A percentile compares a stretch with the other conserved stretches of the same genome.
Conservation (phyloP, 2,888 invertebrate species). For the Parascotia fuliginaria region DNA sequence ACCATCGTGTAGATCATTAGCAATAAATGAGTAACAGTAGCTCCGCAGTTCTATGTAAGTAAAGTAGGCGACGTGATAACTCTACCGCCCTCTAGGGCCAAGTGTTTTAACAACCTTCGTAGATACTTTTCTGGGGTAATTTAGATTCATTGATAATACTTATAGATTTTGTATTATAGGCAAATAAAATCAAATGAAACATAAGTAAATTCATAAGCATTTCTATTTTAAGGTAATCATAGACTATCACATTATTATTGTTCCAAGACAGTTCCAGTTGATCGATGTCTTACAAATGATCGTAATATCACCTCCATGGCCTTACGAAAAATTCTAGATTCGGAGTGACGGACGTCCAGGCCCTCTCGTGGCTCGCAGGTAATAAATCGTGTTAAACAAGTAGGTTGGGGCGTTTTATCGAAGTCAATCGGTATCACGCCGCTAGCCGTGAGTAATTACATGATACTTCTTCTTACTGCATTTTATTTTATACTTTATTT, state of each 20-base stretch:
- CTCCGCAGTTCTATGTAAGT: no score
- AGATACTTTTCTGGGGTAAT: no score
- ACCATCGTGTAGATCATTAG: no score
- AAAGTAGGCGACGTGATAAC: no score
- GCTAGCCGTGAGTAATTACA: conserved; percentile 78
- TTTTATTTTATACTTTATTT: conserved; percentile 30
- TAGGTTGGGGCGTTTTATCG: conserved; percentile 85
- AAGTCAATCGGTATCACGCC: conserved; percentile 83
- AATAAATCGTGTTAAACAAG: conserved; percentile 85
- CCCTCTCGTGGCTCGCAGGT: conserved; percentile 77
- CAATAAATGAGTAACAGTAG: no score
- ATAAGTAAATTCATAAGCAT: not conserved
- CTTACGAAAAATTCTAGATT: conserved; percentile 43
- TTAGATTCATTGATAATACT: no score
- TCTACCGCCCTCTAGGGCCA: no score
- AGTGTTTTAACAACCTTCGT: no score
- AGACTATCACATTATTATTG: not conserved
- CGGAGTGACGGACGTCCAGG: conserved; percentile 54
- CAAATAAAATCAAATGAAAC: no score
- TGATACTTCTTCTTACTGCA: conserved; percentile 38
- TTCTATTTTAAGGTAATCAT: not conserved
- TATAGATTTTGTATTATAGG: no score
- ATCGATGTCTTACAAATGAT: not conserved
- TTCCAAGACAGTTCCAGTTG: no score
- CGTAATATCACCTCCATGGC: conserved; percentile 39